Conservation (phyloP, 2,888 invertebrate genomes). For the Agapostemon virescens region DNA sequence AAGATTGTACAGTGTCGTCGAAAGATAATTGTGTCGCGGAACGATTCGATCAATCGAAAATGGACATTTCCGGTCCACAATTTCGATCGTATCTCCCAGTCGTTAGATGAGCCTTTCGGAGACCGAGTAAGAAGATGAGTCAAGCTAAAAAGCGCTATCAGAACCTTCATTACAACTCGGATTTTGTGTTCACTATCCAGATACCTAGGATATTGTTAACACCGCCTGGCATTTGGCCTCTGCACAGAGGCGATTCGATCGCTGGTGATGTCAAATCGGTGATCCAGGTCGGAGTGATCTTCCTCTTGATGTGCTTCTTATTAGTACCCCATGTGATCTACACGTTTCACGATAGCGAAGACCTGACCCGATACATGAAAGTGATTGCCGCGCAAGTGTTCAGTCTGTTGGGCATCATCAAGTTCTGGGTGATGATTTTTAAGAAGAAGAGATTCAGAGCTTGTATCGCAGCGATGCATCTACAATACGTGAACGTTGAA, state of each 20-base stretch:
- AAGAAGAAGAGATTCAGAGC: conserved; percentile 69
- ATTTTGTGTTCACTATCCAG: conserved; percentile 70
- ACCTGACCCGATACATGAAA: conserved; percentile 75
- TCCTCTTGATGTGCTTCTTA: conserved; percentile 73
- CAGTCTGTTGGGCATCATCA: conserved; percentile 73
- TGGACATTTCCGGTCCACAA: too few relatives aligned
- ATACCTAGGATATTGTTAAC: conserved; percentile 71
- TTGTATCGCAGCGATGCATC: conserved; percentile 71
- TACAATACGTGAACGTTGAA: conserved; percentile 69
- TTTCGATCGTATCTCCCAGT: not conserved
- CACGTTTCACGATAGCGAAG: conserved; percentile 74
- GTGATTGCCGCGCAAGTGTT: conserved; percentile 73
- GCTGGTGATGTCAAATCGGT: conserved; percentile 54
- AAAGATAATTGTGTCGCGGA: conserved; percentile 6
- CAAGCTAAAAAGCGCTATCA: conserved; percentile 9
- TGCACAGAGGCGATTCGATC: conserved; percentile 65
- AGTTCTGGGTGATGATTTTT: conserved; percentile 75
- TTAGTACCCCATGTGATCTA: conserved; percentile 73
- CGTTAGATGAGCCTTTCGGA: not conserved
- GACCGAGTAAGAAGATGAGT: not conserved
- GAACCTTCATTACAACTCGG: conserved; percentile 65
- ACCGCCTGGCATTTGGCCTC: conserved; percentile 76
- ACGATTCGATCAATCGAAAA: conserved; percentile 47
- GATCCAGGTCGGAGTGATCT: conserved; percentile 67
- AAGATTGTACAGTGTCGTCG: not conserved